A percentile compares a stretch with the other conserved stretches of the same genome.
These are phyloP conservation scores for Drosophila gaucha DNA, from an alignment of 2,888 invertebrate genomes.

Conservation along the genomic window DNA sequence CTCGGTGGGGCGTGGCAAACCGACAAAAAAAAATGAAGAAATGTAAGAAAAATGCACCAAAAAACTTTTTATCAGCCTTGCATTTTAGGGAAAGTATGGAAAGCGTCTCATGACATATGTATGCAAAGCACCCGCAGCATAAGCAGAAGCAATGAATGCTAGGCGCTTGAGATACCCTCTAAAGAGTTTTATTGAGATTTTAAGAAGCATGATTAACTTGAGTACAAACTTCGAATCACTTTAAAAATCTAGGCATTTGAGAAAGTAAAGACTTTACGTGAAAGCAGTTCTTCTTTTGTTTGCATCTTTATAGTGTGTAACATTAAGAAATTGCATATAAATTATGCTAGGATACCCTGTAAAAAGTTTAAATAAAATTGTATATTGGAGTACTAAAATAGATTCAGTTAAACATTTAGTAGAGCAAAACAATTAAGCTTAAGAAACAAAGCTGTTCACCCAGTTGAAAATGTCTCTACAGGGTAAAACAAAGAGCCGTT, in stretches of 20 bases:
- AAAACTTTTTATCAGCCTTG: slow-evolving; percentile 48
- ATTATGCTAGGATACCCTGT: background rate
- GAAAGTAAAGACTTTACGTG: too few relatives aligned
- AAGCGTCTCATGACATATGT: slow-evolving; percentile 67
- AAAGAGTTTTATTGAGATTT: too few relatives aligned
- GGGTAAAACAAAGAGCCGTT: slow-evolving; percentile 46
- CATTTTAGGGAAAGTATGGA: slow-evolving; percentile 54
- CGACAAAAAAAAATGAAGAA: slow-evolving; percentile 34
- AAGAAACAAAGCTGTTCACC: background rate
- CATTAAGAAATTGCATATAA: too few relatives aligned
- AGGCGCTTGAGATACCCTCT: slow-evolving; percentile 25
- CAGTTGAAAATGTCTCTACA: background rate
- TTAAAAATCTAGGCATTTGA: too few relatives aligned
- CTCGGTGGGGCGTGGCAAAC: slow-evolving; percentile 63
- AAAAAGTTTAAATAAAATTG: background rate
- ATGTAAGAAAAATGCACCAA: slow-evolving; percentile 47
- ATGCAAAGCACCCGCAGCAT: slow-evolving; percentile 75
- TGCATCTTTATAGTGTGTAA: too few relatives aligned
- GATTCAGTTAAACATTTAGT: background rate
- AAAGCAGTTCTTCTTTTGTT: too few relatives aligned
- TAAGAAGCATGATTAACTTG: too few relatives aligned
- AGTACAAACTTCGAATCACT: too few relatives aligned
- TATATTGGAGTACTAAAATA: too few relatives aligned
- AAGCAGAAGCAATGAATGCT: background rate
- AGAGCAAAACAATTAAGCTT: slow-evolving; percentile 1